Percentiles rank a stretch among this genome's conserved stretches.
These are phyloP conservation scores for Cassiopea xamachana DNA, from an alignment of 30 jellyfish, hydroid and myxozoan species.

Conservation along the genomic window DNA sequence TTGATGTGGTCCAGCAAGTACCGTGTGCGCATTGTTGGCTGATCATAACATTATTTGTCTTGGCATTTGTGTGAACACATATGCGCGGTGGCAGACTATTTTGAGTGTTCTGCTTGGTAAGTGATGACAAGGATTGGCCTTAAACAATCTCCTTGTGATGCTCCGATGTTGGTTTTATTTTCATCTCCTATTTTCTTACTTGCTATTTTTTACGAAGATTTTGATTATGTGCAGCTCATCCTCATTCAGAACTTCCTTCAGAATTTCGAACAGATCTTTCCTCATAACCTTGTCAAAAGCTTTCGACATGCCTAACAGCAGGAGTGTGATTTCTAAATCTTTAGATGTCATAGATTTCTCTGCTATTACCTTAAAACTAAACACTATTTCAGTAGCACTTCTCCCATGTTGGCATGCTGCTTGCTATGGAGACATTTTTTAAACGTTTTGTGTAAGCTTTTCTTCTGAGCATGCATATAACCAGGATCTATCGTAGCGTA, in stretches of 20 bases:
- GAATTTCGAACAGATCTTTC: neutral
- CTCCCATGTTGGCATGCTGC: conserved; percentile 72
- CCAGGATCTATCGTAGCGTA: conserved; percentile 51
- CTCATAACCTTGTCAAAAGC: conserved; percentile 59
- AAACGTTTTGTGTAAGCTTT: conserved; percentile 2
- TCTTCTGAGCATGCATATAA: conserved; percentile 32
- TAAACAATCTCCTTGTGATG: conserved; percentile 28
- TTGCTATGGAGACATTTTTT: conserved; percentile 50
- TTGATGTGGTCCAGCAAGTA: neutral
- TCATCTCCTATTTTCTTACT: conserved; percentile 1
- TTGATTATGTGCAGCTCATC: conserved; percentile 46
- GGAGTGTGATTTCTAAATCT: conserved; percentile 17
- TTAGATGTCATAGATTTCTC: conserved; percentile 46
- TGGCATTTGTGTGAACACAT: neutral
- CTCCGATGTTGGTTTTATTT: conserved; percentile 8
- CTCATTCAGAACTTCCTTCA: conserved; percentile 11
- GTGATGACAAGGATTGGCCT: conserved; percentile 29
- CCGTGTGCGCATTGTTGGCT: neutral
- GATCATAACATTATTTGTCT: neutral
- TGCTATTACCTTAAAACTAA: conserved; percentile 28
- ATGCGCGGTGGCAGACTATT: neutral
- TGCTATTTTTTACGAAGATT: neutral
- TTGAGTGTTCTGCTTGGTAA: conserved; percentile 31
- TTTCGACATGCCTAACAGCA: conserved; percentile 43
- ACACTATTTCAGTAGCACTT: conserved; percentile 40